phyloP scores from a whole-genome alignment of 1,140 invertebrate species.

The Augochlora pura region DNA sequence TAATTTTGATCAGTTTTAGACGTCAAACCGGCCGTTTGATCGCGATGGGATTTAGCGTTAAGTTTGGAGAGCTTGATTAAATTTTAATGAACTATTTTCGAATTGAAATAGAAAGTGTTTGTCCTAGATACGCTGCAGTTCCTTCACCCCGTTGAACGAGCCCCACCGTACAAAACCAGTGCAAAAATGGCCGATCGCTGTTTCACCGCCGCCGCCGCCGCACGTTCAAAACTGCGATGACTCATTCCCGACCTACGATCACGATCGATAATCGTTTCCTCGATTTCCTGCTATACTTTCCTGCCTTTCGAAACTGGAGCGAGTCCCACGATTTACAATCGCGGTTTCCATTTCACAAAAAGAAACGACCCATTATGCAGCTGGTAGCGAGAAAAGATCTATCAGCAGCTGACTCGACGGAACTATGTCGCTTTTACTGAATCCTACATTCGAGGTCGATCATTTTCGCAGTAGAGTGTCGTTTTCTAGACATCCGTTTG shows the following conservation, averaged over 20 bases:
- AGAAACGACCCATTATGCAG: background rate
- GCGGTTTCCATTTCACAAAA: slow-evolving; percentile 32
- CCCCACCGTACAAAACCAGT: background rate
- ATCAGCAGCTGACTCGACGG: background rate
- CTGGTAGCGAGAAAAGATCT: background rate
- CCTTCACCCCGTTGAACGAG: background rate
- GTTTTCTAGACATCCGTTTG: background rate
- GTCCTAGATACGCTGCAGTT: background rate
- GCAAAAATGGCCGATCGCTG: slow-evolving; percentile 5
- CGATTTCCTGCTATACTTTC: slow-evolving; percentile 28
- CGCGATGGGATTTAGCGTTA: no score
- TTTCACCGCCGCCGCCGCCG: slow-evolving; percentile 37
- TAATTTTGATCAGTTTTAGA: no score
- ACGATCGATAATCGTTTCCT: slow-evolving; percentile 63
- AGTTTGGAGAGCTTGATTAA: background rate
- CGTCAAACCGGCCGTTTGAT: no score
- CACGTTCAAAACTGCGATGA: slow-evolving; percentile 37
- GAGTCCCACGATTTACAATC: slow-evolving; percentile 22
- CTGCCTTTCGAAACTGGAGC: slow-evolving; percentile 43
- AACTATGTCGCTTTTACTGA: background rate
- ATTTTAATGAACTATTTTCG: background rate
- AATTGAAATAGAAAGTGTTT: background rate
- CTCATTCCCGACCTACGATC: slow-evolving; percentile 45
- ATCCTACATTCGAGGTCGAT: background rate
- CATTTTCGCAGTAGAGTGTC: background rate